Base-by-base conservation (phyloP, 2,113 vertebrate species). In the Pluvianellus socialis region DNA sequence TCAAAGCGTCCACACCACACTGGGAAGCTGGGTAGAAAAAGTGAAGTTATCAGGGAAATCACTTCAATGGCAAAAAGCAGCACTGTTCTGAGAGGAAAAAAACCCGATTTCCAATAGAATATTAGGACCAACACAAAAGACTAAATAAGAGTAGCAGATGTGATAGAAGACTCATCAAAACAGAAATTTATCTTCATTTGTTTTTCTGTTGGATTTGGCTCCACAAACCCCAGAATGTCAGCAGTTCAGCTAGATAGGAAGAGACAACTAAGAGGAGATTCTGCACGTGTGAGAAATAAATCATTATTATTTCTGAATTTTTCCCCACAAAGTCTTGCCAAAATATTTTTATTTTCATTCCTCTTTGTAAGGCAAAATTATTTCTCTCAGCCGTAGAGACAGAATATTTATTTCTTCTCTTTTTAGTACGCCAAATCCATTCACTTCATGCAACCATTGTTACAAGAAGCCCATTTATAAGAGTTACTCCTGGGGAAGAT, bases 401-500 rank as follows among this genome's bases (percentile, higher is more conserved):
- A 65, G 90, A 91, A 44, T 83, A 88, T 74, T 91, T 94, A 83
- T 90, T 79, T 76, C 65, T 92, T 90, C 67, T 74, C 86, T 79
- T 88, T 91, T 83, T 89, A 89, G 82, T 79, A 82, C 2, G 23
- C 86, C 79, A 95, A 75, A 50, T 92, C 84, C 58, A 85, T 87
- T 93, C 83, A 79, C 44, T 91, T 92, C 77, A 73, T 58, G 70
- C 66, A 89, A 92, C 53, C 47, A 68, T 63, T 95, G 65, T 70
- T 88, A 23, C 17, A 88, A 91, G 79, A 92, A 81, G 45, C n/a
- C 71, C 77, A 96, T 91, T 94, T 97, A 9, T 74, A 94, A 83
- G 61, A 79, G 71, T 88, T 92, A 77, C 81, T 94, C 86, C 66
- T 66, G 84, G 59, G 87, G 71, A 93, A 97, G 79, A 92, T 80